Conservation (phyloP, 2,888 invertebrate genomes). For the Acanthosoma haemorrhoidale region DNA sequence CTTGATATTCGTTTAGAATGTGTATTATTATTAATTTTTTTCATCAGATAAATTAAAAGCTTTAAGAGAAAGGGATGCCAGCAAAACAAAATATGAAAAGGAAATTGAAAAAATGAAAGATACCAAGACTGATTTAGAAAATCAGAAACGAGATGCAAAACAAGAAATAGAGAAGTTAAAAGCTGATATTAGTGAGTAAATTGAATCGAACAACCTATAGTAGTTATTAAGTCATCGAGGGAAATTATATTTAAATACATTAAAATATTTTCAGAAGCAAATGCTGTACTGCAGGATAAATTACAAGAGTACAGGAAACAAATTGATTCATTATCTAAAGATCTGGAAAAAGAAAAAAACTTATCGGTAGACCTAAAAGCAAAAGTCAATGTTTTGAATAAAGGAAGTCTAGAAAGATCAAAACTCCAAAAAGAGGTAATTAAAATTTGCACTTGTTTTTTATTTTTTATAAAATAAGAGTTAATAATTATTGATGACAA, state of each 20-base stretch:
- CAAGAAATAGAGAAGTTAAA: conserved; percentile 56
- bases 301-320: conserved; percentile 55
- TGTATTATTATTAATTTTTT: background rate
- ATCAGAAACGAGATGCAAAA: conserved; percentile 55
- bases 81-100: conserved; percentile 47
- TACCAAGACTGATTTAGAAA: conserved; percentile 49
- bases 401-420: conserved; percentile 54
- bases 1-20: background rate
- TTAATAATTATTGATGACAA: too few relatives aligned
- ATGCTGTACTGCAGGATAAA: conserved; percentile 51
- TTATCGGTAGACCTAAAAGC: conserved; percentile 57
- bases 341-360: conserved; percentile 60
- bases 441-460: background rate
- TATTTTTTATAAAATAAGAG: too few relatives aligned
- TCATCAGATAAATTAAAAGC: conserved; percentile 48
- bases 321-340: conserved; percentile 60
- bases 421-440: conserved; percentile 57
- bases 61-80: conserved; percentile 59
- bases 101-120: conserved; percentile 51
- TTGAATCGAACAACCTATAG: background rate
- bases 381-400: conserved; percentile 51
- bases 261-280: conserved; percentile 52
- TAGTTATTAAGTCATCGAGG: background rate
- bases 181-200: conserved; percentile 55
- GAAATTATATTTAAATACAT: background rate